Evolutionary conservation across 2,888 invertebrate genomes (phyloP).

Genomic region (Tachina fera): DNA sequence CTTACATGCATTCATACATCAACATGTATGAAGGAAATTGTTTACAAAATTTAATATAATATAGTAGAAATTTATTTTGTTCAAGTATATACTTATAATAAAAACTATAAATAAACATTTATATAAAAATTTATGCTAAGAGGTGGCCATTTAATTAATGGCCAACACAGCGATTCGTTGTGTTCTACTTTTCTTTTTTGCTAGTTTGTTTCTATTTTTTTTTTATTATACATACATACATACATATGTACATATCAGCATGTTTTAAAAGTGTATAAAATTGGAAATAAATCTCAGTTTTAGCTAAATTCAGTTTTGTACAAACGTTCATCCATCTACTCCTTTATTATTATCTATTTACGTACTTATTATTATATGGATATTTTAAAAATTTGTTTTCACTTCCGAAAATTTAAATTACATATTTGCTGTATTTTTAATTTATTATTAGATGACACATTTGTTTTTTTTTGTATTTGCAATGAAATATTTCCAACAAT

Average conservation of each 20-base stretch:
- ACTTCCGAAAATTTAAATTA: too few relatives aligned
- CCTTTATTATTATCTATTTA: too few relatives aligned
- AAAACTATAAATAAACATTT: slow-evolving; percentile 49
- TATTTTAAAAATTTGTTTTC: too few relatives aligned
- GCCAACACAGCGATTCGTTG: slow-evolving; percentile 55
- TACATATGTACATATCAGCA: neutral
- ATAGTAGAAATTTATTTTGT: slow-evolving; percentile 32
- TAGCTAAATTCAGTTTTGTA: neutral
- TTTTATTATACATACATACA: neutral
- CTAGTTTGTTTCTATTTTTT: slow-evolving; percentile 11
- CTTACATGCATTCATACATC: neutral
- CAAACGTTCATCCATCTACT: neutral
- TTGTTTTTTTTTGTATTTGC: too few relatives aligned
- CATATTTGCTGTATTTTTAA: too few relatives aligned
- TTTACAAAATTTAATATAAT: slow-evolving; percentile 51
- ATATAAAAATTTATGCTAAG: slow-evolving; percentile 60
- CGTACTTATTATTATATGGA: too few relatives aligned
- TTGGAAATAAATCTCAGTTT: neutral
- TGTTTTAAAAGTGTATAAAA: slow-evolving; percentile 22
- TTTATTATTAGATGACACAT: too few relatives aligned
- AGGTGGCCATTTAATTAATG: slow-evolving; percentile 63
- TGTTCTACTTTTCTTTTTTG: slow-evolving; percentile 25
- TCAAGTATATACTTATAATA: slow-evolving; percentile 44
- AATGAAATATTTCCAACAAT: too few relatives aligned
- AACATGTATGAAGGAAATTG: slow-evolving; percentile 24